Base-by-base conservation (phyloP, 2,797 vertebrate species). In the Fringilla coelebs region DNA sequence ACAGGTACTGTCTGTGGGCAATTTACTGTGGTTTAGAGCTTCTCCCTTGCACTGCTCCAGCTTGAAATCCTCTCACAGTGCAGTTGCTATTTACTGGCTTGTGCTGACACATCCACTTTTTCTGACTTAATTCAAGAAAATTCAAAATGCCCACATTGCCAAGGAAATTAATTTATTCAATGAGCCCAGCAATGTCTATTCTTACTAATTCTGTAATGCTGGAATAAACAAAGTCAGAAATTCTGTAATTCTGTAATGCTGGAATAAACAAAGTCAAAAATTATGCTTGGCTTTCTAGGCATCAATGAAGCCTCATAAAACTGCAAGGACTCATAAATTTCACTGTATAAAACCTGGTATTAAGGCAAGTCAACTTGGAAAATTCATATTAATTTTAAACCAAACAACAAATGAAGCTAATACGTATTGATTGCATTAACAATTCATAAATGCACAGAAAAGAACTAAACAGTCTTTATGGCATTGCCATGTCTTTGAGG, bases 401-500 rank as follows among this genome's bases (percentile, higher is more conserved):
- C 8, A n/a, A 91, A 63, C 25, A 94, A 49, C 67, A 92, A 90
- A 94, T 79, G 86, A 89, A 94, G 78, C 90, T 93, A 92, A 95
- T 94, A 88, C 17, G 63, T 93, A 97, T 81, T 85, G 94, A 96
- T 96, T 62, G 61, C 46, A 93, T 97, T 95, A 97, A 93, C 90
- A 96, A 97, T 97, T 97, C 93, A 96, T 97, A 96, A 94, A 90
- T 41, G 72, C 94, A 78, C 89, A 79, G 93, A 96, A 92, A 90
- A 94, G 60, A 89, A 89, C 85, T 85, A 85, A 94, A 77, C 49
- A 92, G 46, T 65, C 85, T 91, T 91, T 63, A 84, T 24, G 60
- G 52, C 29, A 2, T 61, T 84, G 95, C 80, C 63, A 21, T 77
- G 91, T 58, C 94, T 94, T 57, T 61, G 74, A 79, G 55, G 70